A percentile compares a stretch with the other conserved stretches of the same genome.
Evolutionary conservation across 1,140 invertebrate species (phyloP).

Genomic region (Plectus sambesii): DNA sequence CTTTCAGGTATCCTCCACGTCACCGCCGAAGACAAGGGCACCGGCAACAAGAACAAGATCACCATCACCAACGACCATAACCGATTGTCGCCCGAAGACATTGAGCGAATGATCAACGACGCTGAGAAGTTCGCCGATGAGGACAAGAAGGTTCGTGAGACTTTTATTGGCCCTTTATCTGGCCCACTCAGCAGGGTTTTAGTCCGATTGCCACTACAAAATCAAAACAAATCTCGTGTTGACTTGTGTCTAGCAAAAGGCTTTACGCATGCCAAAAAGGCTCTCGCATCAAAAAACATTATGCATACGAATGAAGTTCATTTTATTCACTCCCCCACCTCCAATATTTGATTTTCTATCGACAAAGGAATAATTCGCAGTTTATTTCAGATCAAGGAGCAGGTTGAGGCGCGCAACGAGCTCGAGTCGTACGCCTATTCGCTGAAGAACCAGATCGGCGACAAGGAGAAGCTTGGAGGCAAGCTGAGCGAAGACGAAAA

Average conservation of each 20-base stretch:
- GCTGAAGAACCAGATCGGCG: slow-evolving; percentile 87
- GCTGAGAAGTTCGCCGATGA: slow-evolving; percentile 97
- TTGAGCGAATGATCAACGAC: slow-evolving; percentile 96
- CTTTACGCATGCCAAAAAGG: no score
- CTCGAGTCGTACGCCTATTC: slow-evolving; percentile 95
- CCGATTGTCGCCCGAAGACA: slow-evolving; percentile 86
- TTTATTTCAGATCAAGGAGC: no score
- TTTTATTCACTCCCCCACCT: no score
- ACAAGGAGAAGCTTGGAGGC: slow-evolving; percentile 93
- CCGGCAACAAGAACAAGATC: slow-evolving; percentile 94
- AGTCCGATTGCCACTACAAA: no score
- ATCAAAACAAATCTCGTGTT: no score
- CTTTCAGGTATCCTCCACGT: slow-evolving; percentile 75
- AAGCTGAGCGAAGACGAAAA: slow-evolving; percentile 85
- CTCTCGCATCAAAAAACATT: no score
- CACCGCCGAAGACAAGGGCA: slow-evolving; percentile 94
- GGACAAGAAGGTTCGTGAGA: slow-evolving; percentile 87
- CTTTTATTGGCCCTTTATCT: no score
- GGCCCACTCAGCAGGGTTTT: no score
- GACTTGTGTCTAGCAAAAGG: no score
- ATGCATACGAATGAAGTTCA: no score
- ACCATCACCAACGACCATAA: slow-evolving; percentile 98
- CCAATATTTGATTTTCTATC: no score
- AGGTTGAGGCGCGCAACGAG: slow-evolving; percentile 80
- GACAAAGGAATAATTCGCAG: no score